Conservation (phyloP, 2,888 invertebrate species). For the Hypolimnas misippus region DNA sequence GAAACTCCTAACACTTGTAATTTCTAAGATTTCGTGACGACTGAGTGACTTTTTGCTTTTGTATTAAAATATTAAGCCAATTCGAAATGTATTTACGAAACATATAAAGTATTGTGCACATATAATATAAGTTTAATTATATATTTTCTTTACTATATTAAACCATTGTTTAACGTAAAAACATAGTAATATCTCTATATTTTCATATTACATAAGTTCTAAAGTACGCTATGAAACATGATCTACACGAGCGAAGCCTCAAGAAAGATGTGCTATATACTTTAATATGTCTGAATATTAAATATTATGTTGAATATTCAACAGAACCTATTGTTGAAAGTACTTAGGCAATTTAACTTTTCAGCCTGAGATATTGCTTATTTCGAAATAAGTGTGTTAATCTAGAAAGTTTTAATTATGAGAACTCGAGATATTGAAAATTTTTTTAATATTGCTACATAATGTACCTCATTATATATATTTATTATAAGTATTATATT, state of each 20-base stretch:
- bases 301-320: slow-evolving; percentile 8
- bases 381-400: not conserved
- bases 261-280: not conserved
- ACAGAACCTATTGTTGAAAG: slow-evolving; percentile 4
- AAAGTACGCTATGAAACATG: not conserved
- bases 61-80: no score
- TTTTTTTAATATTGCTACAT: no score
- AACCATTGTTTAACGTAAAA: not conserved
- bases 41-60: no score
- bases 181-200: no score
- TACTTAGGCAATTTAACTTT: slow-evolving; percentile 24
- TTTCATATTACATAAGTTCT: no score
- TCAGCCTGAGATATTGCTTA: slow-evolving; percentile 21
- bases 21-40: no score
- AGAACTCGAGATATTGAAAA: not conserved
- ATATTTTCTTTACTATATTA: slow-evolving; percentile 8
- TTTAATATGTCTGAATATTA: not conserved
- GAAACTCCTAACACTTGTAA: no score
- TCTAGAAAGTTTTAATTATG: slow-evolving; percentile 9
- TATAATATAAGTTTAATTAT: no score
- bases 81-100: no score
- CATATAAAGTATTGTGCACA: no score
- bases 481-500: no score
- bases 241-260: not conserved
- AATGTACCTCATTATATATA: no score